Evolutionary conservation across 2,113 vertebrate genomes (phyloP).

Genomic region (Syrrhaptes paradoxus): DNA sequence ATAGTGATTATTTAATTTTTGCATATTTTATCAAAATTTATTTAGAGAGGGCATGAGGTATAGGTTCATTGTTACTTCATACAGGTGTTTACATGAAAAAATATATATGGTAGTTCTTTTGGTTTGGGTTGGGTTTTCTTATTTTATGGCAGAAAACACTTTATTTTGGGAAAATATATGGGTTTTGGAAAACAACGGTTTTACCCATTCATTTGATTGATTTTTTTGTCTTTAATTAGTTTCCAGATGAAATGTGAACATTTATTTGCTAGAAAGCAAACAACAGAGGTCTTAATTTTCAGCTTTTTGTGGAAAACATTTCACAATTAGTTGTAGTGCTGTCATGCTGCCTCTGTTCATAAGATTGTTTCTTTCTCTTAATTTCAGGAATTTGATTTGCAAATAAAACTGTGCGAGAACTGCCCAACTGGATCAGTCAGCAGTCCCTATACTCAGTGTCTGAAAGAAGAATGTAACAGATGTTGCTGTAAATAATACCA

Average conservation of each 20-base stretch:
- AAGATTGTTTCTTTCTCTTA: slow-evolving; percentile 29
- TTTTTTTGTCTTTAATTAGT: slow-evolving; percentile 23
- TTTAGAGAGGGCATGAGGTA: neutral
- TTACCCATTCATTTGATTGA: neutral
- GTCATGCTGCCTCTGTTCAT: slow-evolving; percentile 38
- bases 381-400: slow-evolving; percentile 6
- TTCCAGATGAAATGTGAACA: slow-evolving; percentile 22
- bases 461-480: neutral
- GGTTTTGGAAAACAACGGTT: neutral
- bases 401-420: slow-evolving; percentile 22
- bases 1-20: neutral
- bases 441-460: neutral
- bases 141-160: neutral
- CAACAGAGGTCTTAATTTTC: slow-evolving; percentile 45
- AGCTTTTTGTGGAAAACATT: slow-evolving; percentile 38
- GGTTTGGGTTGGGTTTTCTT: neutral
- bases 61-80: neutral
- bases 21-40: neutral
- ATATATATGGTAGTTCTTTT: neutral
- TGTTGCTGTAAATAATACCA: neutral
- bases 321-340: slow-evolving; percentile 1
- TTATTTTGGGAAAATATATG: neutral
- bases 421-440: neutral
- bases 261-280: slow-evolving; percentile 37
- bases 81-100: neutral